A percentile compares a stretch with the other conserved stretches of the same genome.
These are phyloP conservation scores for Vulpes vulpes DNA, from an alignment of 2,113 vertebrate species.

Conservation along the genomic window DNA sequence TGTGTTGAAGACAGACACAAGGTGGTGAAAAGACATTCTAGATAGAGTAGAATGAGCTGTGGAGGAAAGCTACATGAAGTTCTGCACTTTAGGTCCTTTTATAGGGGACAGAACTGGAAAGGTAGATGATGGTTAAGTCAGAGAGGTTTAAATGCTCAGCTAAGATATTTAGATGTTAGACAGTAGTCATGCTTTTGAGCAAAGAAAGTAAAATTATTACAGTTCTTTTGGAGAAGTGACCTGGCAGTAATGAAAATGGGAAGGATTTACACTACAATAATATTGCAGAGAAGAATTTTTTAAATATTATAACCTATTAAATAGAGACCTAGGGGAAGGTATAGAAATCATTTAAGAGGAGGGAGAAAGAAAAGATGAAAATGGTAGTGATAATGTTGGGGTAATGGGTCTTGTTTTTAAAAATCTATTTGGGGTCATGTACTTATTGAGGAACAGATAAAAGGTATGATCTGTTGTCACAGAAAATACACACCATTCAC, in stretches of 20 bases:
- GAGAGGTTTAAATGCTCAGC: not conserved
- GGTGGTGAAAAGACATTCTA: not conserved
- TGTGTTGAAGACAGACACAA: not conserved
- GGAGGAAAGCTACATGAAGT: not conserved
- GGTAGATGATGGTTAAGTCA: not conserved
- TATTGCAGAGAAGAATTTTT: not conserved
- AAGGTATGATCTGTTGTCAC: not conserved
- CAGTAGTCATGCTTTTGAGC: not conserved
- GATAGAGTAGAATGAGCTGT: not conserved
- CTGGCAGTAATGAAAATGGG: not conserved
- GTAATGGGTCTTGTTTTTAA: not conserved
- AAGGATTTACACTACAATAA: not conserved
- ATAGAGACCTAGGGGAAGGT: not conserved
- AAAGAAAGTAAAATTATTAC: not conserved
- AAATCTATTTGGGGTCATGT: not conserved
- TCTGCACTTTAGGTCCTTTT: not conserved
- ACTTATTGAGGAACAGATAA: constrained; percentile 41
- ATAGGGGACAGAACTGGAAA: not conserved
- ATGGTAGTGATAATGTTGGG: not conserved
- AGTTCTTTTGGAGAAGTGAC: constrained; percentile 43
- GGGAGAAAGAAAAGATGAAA: not conserved
- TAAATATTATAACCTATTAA: constrained; percentile 6
- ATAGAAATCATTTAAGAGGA: not conserved
- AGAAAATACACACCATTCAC: not conserved
- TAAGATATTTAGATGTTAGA: not conserved